These are phyloP conservation scores for Sebastolobus altivelis DNA, from an alignment of 2,797 vertebrate species.

Conservation along the genomic window DNA sequence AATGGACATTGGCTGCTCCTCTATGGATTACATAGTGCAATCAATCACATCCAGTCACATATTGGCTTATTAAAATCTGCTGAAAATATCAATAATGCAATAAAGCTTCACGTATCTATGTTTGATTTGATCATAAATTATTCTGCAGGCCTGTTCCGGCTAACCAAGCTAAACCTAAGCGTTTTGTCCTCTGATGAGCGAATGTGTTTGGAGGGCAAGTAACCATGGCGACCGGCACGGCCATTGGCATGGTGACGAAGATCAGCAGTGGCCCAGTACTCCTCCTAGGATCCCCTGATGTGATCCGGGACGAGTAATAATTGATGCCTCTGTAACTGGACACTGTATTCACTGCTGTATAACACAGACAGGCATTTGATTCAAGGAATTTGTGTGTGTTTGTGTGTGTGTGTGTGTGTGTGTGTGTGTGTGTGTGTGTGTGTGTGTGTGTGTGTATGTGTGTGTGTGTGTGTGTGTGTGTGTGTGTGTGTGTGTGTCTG, in stretches of 20 bases:
- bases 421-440: constrained; percentile 36
- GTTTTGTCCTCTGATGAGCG: constrained; percentile 38
- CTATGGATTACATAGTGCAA: constrained; percentile 30
- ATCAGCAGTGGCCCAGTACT: constrained; percentile 50
- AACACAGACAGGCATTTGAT: constrained; percentile 27
- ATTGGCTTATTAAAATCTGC: constrained; percentile 16
- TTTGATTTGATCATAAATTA: constrained; percentile 38
- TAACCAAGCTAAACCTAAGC: constrained; percentile 17
- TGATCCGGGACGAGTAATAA: constrained; percentile 74
- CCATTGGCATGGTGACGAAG: constrained; percentile 63
- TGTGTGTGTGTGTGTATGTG: constrained; percentile 42
- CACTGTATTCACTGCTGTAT: constrained; percentile 64
- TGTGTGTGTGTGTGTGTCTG: constrained; percentile 38
- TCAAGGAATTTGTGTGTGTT: constrained; percentile 35
- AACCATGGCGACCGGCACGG: constrained; percentile 69
- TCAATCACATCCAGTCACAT: constrained; percentile 18
- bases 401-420: constrained; percentile 48
- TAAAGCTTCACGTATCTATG: constrained; percentile 7
- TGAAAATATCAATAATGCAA: constrained; percentile 34
- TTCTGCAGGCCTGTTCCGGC: constrained; percentile 17
- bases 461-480: constrained; percentile 43
- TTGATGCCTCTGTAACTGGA: constrained; percentile 79
- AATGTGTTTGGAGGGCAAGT: constrained; percentile 63
- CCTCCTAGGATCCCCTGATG: constrained; percentile 69
- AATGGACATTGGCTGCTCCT: constrained; percentile 31